These are phyloP conservation scores for Molorchus minor DNA, from an alignment of 2,888 invertebrate species.

Conservation along the genomic window DNA sequence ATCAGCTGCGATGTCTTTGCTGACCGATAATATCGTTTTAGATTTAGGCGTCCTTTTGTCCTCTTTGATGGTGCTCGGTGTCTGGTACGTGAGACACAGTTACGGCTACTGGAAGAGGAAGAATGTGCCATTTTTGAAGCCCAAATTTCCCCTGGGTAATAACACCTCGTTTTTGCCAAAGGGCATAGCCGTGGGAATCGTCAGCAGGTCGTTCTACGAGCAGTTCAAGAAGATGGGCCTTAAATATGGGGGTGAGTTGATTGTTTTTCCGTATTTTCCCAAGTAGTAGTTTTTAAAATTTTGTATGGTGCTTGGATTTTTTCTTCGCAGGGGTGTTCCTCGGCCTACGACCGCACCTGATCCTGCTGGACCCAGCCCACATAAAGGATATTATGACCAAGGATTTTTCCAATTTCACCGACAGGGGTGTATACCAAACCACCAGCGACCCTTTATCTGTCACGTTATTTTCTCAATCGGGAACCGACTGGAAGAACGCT, in stretches of 20 bases:
- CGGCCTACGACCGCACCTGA: constrained; percentile 43
- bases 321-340: constrained; percentile 33
- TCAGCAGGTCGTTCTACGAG: constrained; percentile 23
- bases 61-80: neutral
- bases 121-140: constrained; percentile 26
- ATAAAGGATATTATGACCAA: constrained; percentile 49
- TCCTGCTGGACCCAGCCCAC: constrained; percentile 49
- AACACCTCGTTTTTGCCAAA: constrained; percentile 12
- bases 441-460: constrained; percentile 46
- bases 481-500: constrained; percentile 51
- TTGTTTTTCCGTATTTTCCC: neutral
- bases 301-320: neutral
- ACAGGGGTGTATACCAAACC: constrained; percentile 46
- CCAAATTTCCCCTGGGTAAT: constrained; percentile 29
- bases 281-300: neutral
- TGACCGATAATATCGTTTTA: too few relatives aligned
- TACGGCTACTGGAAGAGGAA: constrained; percentile 27
- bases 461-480: constrained; percentile 47
- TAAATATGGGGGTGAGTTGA: constrained; percentile 25
- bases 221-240: constrained; percentile 28
- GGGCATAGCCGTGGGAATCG: constrained; percentile 25
- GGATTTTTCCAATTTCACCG: constrained; percentile 51
- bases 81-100: constrained; percentile 6
- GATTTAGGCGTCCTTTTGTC: neutral
- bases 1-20: too few relatives aligned